Evolutionary conservation across 2,888 invertebrate genomes (phyloP), one percentile per base, ranked within the genome.

Genomic region (Lissocephala sabroskyi): DNA sequence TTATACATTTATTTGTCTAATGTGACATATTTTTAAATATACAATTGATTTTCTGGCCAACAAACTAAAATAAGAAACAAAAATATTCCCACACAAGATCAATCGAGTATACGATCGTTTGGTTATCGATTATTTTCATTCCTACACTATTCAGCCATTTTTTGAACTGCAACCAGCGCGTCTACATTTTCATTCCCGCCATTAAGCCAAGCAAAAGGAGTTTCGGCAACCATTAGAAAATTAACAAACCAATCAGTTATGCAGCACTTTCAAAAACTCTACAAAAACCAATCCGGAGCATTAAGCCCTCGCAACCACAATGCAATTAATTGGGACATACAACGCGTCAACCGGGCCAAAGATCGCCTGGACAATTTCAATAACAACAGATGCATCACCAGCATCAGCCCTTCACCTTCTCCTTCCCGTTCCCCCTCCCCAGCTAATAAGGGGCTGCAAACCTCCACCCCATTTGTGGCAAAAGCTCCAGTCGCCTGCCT

Each of bases 361-460:
- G 49, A 62, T 3, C 62, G 79, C 10, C 62, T 53, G 1, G 56
- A 77, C 6, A 37, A 44, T 17, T 81, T 62, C n/a, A n/a, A n/a
- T 50, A 52, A 68, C 45, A 47, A 36, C 7, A 59, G 65, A 4
- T 65, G 80, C 23, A 45, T 61, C 7, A 63, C 76, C n/a, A 51
- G 49, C 10, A 30, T 50, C 0, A 79, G 64, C 40, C 73, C 73
- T 7, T 53, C 59, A 1, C 56, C 58, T n/a, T n/a, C n/a, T n/a
- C n/a, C n/a, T n/a, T n/a, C n/a, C n/a, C n/a, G n/a, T n/a, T n/a
- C n/a, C n/a, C n/a, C n/a, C n/a, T n/a, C n/a, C n/a, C n/a, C n/a
- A n/a, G n/a, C n/a, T n/a, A n/a, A n/a, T n/a, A n/a, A n/a, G n/a
- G n/a, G n/a, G n/a, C n/a, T n/a, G n/a, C n/a, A n/a, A n/a, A n/a